Base-by-base conservation (phyloP, 2,888 invertebrate species). In the Uropetala carovei region DNA sequence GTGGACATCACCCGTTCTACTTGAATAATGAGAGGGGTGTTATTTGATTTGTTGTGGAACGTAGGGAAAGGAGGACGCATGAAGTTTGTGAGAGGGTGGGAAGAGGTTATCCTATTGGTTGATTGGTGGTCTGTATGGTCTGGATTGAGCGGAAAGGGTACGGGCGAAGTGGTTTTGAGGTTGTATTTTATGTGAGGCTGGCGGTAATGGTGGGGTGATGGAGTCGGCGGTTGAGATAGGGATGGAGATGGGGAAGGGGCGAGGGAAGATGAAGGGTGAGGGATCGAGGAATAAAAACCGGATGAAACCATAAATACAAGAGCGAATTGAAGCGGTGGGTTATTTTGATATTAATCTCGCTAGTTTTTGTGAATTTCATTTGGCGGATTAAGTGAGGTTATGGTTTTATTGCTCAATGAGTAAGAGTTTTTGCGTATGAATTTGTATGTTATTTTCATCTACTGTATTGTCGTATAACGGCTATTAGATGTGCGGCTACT, bases 1-100 rank as follows among this genome's bases (percentile, higher is more conserved):
- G 89, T 89, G 89, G 18, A 68, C 64, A 89, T 89, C 89, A 64
- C 43, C 89, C 64, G 89, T 64, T 30, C 64, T 64, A 58, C 60
- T 89, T 89, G 89, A 89, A 64, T 89, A 60, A 86, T 86, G 86
- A 60, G 60, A 30, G 64, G 86, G 86, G 60, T 10, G n/a, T 43
- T 43, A 43, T 89, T 86, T 89, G 30, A 89, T 89, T 89, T 60
- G 89, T 64, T 11, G 64, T 13, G 30, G 22, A 11, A 18, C 5
- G 30, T 4, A 57, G 59, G 30, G 27, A 56, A 57, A 57, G 58
- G 10, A 22, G 43, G 89, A n/a, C 9, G 27, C 22, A 27, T 43
- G 75, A n/a, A 75, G 75, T 27, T 64, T 64, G 7, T 7, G n/a
- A 18, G 68, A 3, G n/a, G 68, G 68, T 68, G 8, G 68, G 18